phyloP scores from a whole-genome alignment of 1,140 invertebrate genomes.

The Globodera rostochiensis region DNA sequence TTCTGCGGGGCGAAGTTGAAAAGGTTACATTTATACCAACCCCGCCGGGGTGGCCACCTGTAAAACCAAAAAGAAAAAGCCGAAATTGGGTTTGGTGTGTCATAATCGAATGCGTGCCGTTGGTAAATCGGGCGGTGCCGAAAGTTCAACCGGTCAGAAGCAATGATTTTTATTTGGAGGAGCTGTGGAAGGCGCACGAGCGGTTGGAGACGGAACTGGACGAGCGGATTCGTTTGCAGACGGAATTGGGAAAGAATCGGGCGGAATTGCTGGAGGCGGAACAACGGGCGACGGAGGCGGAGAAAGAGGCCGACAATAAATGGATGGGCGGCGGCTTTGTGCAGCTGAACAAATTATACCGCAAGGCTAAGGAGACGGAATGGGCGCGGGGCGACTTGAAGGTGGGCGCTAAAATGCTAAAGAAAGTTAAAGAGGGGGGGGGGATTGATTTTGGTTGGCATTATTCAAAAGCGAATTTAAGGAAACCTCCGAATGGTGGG shows the following conservation, averaged over 20 bases:
- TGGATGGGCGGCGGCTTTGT: not conserved
- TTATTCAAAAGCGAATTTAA: not conserved
- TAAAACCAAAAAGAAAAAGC: not conserved
- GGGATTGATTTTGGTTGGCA: not conserved
- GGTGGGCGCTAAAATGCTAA: not conserved
- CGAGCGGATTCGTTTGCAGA: not conserved
- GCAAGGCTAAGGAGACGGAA: not conserved
- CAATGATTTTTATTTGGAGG: not conserved
- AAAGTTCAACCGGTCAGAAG: too few species aligned
- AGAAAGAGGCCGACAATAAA: not conserved
- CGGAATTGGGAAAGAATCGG: not conserved
- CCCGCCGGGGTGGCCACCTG: not conserved
- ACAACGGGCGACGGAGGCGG: not conserved
- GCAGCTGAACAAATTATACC: not conserved
- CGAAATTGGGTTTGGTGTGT: not conserved
- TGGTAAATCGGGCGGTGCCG: too few species aligned
- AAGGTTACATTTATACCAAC: not conserved
- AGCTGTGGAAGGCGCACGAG: slow-evolving; percentile 3
- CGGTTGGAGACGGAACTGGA: not conserved
- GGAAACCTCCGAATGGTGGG: slow-evolving; percentile 20
- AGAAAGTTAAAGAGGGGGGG: not conserved
- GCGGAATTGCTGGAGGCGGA: not conserved
- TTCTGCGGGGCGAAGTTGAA: not conserved
- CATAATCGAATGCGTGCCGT: too few species aligned
- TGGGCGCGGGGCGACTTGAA: not conserved